Evolutionary conservation across 2,888 invertebrate genomes (phyloP).

Genomic region (Ormyrus thymus): DNA sequence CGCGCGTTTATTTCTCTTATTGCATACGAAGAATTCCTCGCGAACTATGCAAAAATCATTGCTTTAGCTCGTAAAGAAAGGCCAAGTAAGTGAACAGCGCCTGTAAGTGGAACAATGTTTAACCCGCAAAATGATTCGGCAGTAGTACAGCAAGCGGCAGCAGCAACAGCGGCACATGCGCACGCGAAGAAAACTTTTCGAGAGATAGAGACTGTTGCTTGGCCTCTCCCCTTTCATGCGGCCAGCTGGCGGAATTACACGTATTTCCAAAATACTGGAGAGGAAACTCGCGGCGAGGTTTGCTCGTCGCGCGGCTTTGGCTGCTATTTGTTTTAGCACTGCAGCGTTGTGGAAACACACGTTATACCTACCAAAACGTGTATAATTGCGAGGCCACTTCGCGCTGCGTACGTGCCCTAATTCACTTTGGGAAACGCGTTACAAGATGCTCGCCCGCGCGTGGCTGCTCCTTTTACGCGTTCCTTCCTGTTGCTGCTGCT

Average conservation of each 20-base stretch:
- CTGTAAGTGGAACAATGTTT: not conserved
- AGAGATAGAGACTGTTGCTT: slow-evolving; percentile 31
- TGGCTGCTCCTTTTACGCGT: no score
- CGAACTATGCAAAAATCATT: no score
- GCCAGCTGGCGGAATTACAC: slow-evolving; percentile 45
- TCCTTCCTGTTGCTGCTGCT: no score
- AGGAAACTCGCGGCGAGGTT: slow-evolving; percentile 50
- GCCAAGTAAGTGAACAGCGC: no score
- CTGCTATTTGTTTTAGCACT: slow-evolving; percentile 55
- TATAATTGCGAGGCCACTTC: slow-evolving; percentile 20
- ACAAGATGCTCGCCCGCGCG: no score
- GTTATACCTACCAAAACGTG: slow-evolving; percentile 29
- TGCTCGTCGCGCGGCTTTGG: slow-evolving; percentile 46
- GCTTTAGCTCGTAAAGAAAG: no score
- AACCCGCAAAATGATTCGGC: slow-evolving; percentile 18
- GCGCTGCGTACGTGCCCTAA: slow-evolving; percentile 1
- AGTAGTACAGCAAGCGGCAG: not conserved
- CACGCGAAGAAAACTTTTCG: not conserved
- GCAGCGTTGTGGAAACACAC: slow-evolving; percentile 50
- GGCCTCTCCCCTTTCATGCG: not conserved
- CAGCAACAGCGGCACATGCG: not conserved
- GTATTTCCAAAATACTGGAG: slow-evolving; percentile 56
- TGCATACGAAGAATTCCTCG: no score
- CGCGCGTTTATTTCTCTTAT: no score
- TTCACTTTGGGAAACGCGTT: not conserved